Evolutionary conservation across 2,888 invertebrate genomes (phyloP).

Genomic region (Drosophila recens): DNA sequence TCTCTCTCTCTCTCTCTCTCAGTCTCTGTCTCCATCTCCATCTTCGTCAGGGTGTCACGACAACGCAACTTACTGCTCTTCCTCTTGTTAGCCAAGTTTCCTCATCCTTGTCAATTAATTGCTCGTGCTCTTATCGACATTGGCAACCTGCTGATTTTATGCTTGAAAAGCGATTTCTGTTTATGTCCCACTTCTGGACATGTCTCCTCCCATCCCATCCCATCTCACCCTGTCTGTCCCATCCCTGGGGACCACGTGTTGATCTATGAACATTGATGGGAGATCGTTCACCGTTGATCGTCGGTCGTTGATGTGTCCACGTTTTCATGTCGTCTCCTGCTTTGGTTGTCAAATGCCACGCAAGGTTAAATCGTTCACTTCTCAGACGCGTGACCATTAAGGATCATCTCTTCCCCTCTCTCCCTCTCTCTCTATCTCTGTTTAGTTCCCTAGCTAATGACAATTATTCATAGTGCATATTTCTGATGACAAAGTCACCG

Average conservation of each 20-base stretch:
- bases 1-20: constrained; percentile 22
- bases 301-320: constrained; percentile 56
- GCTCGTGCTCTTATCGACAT: constrained; percentile 54
- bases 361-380: constrained; percentile 66
- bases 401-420: constrained; percentile 8
- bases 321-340: constrained; percentile 48
- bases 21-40: neutral
- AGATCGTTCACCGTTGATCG: constrained; percentile 15
- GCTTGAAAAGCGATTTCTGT: constrained; percentile 30
- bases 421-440: neutral
- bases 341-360: constrained; percentile 50
- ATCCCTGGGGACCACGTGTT: constrained; percentile 35
- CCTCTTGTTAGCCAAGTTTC: constrained; percentile 2
- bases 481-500: constrained; percentile 35
- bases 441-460: constrained; percentile 37
- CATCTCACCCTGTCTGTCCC: neutral
- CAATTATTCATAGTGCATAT: constrained; percentile 64
- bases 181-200: constrained; percentile 32
- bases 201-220: neutral
- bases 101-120: constrained; percentile 65
- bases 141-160: constrained; percentile 52
- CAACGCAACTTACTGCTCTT: constrained; percentile 24
- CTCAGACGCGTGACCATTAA: constrained; percentile 48
- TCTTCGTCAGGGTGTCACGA: constrained; percentile 56
- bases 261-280: constrained; percentile 46